Conservation (phyloP, 2,888 invertebrate genomes). For the Papilio gigon region DNA sequence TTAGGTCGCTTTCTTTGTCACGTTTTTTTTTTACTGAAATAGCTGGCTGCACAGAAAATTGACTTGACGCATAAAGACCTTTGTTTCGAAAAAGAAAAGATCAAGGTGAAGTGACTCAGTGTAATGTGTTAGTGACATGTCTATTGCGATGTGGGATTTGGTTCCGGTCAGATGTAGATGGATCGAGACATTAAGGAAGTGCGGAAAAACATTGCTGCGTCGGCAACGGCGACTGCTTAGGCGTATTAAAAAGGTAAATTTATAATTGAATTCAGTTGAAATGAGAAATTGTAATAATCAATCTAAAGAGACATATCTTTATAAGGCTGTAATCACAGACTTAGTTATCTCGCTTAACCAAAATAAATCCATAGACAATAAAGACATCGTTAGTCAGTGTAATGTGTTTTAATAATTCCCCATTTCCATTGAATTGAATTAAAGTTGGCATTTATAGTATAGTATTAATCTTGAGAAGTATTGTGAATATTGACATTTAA, state of each 20-base stretch:
- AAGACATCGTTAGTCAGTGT: too few relatives aligned
- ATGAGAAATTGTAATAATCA: too few relatives aligned
- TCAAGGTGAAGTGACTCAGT: constrained; percentile 41
- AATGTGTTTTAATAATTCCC: too few relatives aligned
- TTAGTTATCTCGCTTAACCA: too few relatives aligned
- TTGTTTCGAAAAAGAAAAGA: background rate
- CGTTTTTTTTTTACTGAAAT: background rate
- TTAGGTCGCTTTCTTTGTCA: background rate
- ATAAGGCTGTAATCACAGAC: too few relatives aligned
- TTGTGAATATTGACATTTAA: background rate
- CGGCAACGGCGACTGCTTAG: constrained; percentile 74
- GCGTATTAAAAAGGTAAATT: constrained; percentile 74
- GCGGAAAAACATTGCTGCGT: constrained; percentile 76
- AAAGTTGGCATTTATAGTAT: background rate
- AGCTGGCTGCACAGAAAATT: background rate
- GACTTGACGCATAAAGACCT: background rate
- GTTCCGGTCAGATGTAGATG: constrained; percentile 73
- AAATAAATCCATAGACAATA: too few relatives aligned
- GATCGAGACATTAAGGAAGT: constrained; percentile 76
- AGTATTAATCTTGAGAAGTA: background rate
- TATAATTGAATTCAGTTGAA: too few relatives aligned
- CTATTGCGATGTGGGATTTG: constrained; percentile 69
- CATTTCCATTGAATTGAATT: too few relatives aligned
- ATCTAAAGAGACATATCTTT: too few relatives aligned
- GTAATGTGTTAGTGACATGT: constrained; percentile 55